These are phyloP conservation scores for Drosophila gunungcola DNA, from an alignment of 1,140 invertebrate genomes.

Conservation along the genomic window DNA sequence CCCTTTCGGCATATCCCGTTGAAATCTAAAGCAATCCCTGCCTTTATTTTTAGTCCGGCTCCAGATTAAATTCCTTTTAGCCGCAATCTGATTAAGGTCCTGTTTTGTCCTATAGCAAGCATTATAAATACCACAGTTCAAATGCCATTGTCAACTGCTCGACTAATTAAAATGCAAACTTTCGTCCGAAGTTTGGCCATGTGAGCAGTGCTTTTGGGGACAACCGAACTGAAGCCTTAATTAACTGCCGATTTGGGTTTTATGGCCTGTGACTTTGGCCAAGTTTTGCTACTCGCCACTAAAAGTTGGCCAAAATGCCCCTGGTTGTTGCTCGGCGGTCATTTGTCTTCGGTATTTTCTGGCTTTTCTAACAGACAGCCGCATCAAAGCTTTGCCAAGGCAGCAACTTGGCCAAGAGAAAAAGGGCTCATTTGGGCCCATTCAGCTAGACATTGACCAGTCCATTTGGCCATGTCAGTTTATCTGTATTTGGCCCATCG, in stretches of 20 bases:
- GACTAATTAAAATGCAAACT: slow-evolving; percentile 46
- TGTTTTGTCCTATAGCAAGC: background rate
- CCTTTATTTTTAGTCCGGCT: slow-evolving; percentile 16
- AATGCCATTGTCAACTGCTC: slow-evolving; percentile 24
- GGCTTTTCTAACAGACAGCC: slow-evolving; percentile 24
- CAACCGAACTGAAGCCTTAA: slow-evolving; percentile 43
- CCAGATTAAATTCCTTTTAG: slow-evolving; percentile 1
- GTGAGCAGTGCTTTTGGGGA: slow-evolving; percentile 15
- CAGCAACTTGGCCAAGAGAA: slow-evolving; percentile 16
- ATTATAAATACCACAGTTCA: background rate
- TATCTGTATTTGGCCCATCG: slow-evolving; percentile 48
- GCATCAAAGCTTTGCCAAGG: background rate
- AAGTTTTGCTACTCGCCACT: slow-evolving; percentile 30
- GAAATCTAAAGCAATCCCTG: slow-evolving; percentile 24
- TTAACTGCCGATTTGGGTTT: slow-evolving; percentile 50
- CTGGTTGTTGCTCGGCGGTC: slow-evolving; percentile 14
- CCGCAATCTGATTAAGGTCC: slow-evolving; percentile 19
- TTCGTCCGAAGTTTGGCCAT: slow-evolving; percentile 13
- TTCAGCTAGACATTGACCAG: slow-evolving; percentile 49
- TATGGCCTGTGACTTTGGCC: slow-evolving; percentile 29
- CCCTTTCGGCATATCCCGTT: slow-evolving; percentile 1
- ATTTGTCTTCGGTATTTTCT: slow-evolving; percentile 53
- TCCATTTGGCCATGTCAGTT: slow-evolving; percentile 60
- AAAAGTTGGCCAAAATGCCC: slow-evolving; percentile 34
- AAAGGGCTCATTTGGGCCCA: slow-evolving; percentile 47